A percentile compares a stretch with the other conserved stretches of the same genome.
Evolutionary conservation across 2,113 vertebrate genomes (phyloP).

Genomic region (Sinocyclocheilus rhinocerous): DNA sequence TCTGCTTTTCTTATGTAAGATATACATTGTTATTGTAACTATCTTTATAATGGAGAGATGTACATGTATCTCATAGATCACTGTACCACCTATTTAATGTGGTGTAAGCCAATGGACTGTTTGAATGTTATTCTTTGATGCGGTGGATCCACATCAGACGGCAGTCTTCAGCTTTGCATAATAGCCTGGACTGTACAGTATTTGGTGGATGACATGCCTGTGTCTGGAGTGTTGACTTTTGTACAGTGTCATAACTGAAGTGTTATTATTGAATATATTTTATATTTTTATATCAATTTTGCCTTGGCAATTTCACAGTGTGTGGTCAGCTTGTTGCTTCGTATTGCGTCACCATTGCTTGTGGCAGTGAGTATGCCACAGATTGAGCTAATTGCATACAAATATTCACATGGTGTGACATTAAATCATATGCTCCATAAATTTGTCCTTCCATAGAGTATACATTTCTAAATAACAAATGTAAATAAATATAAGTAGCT

Average conservation of each 20-base stretch:
- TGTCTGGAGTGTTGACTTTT: not conserved
- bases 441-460: not conserved
- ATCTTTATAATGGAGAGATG: not conserved
- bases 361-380: not conserved
- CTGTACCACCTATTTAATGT: not conserved
- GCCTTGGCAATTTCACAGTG: not conserved
- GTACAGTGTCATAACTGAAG: not conserved
- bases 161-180: not conserved
- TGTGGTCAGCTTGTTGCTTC: not conserved
- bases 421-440: not conserved
- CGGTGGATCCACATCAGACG: not conserved
- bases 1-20: constrained; percentile 25
- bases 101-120: constrained; percentile 1
- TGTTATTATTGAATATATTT: not conserved
- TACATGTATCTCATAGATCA: not conserved
- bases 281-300: not conserved
- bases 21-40: constrained; percentile 33
- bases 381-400: not conserved
- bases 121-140: not conserved
- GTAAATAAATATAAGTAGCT: too few species aligned
- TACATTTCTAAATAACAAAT: too few species aligned
- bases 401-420: constrained; percentile 8
- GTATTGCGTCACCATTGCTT: not conserved
- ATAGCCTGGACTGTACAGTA: not conserved
- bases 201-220: not conserved